Conservation (phyloP, 2,888 invertebrate species). For the Cerastoderma edule region DNA sequence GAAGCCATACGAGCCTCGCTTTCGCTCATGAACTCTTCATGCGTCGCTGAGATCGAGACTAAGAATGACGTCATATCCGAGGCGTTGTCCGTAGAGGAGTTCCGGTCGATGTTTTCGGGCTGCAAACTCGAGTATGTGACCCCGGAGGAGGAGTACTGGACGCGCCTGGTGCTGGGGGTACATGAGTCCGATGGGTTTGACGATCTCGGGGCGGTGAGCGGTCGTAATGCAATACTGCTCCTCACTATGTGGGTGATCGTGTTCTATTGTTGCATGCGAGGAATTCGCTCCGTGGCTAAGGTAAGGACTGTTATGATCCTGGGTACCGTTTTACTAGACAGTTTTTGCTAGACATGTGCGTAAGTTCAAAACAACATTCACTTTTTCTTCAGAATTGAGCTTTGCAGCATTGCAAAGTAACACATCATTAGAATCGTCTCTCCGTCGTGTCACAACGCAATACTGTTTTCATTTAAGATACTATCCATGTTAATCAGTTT, state of each 20-base stretch:
- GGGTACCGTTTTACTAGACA: no score
- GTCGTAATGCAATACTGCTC: slow-evolving; percentile 26
- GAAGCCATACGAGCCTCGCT: background rate
- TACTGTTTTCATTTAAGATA: no score
- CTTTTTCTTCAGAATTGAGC: no score
- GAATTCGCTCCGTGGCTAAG: slow-evolving; percentile 38
- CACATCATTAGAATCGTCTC: no score
- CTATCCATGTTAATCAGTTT: no score
- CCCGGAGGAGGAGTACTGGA: slow-evolving; percentile 41
- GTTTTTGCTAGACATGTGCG: no score
- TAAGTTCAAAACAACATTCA: no score
- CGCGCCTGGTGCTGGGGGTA: slow-evolving; percentile 27
- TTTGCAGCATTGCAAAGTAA: no score
- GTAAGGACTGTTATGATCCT: no score
- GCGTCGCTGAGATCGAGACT: background rate
- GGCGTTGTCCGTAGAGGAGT: background rate
- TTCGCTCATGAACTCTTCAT: slow-evolving; percentile 7
- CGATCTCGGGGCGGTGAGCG: slow-evolving; percentile 24
- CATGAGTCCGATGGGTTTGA: slow-evolving; percentile 29
- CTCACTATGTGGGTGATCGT: slow-evolving; percentile 35
- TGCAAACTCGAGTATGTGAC: slow-evolving; percentile 20
- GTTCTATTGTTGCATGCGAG: slow-evolving; percentile 35
- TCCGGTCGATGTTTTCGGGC: background rate
- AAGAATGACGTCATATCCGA: background rate
- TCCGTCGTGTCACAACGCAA: no score